Evolutionary conservation across 2,797 vertebrate species (phyloP).

Genomic region (Rhinogobio ventralis): DNA sequence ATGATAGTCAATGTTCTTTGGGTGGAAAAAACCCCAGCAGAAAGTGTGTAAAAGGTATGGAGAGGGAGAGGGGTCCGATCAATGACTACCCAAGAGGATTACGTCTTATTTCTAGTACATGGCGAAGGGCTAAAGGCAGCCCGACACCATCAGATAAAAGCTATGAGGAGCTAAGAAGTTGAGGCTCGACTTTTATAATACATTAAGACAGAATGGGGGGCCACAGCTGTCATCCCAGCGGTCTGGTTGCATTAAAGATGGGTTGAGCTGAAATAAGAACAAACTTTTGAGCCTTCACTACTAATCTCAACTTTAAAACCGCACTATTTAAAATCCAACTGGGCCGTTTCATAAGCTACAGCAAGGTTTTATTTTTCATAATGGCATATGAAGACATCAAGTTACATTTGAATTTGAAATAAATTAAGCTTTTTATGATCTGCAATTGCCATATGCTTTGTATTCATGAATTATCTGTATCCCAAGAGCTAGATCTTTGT

Average conservation of each 20-base stretch:
- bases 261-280: slow-evolving; percentile 42
- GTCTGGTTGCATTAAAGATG: slow-evolving; percentile 49
- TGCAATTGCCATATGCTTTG: background rate
- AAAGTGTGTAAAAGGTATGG: slow-evolving; percentile 34
- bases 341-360: background rate
- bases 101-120: slow-evolving; percentile 66
- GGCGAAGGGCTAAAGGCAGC: slow-evolving; percentile 32
- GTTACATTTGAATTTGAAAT: slow-evolving; percentile 6
- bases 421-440: background rate
- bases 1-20: slow-evolving; percentile 68
- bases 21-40: slow-evolving; percentile 16
- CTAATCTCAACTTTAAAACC: slow-evolving; percentile 38
- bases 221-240: slow-evolving; percentile 23
- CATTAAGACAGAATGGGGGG: slow-evolving; percentile 52
- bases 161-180: slow-evolving; percentile 17
- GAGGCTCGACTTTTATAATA: slow-evolving; percentile 51
- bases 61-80: slow-evolving; percentile 68
- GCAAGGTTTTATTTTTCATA: background rate
- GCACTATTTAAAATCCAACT: background rate
- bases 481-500: background rate
- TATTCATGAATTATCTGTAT: background rate
- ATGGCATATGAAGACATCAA: background rate
- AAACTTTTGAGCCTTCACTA: slow-evolving; percentile 4
- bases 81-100: slow-evolving; percentile 71
- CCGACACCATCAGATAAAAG: slow-evolving; percentile 57